Percentiles rank a stretch among this genome's conserved stretches.
These are phyloP conservation scores for Cryptoprocta ferox DNA, from an alignment of 2,797 vertebrate species.

Conservation along the genomic window DNA sequence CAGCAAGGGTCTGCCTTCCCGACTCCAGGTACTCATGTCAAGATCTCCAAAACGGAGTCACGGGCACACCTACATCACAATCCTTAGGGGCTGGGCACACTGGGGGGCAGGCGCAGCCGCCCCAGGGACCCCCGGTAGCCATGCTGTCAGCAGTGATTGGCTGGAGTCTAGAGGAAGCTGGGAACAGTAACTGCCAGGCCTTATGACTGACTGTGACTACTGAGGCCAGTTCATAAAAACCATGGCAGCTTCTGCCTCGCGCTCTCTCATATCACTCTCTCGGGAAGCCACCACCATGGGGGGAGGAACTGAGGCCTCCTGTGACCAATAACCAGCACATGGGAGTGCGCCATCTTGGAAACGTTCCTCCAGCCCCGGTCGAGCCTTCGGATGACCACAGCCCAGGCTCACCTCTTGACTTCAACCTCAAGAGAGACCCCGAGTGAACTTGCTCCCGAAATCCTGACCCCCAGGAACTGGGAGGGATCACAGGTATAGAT, in stretches of 20 bases:
- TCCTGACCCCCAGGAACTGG: not conserved
- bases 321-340: not conserved
- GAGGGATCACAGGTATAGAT: not conserved
- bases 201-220: not conserved
- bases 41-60: not conserved
- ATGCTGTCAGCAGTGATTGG: not conserved
- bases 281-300: rapidly evolving
- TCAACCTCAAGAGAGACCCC: not conserved
- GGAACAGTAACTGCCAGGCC: not conserved
- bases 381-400: not conserved
- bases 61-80: too few relatives aligned
- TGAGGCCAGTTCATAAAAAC: not conserved
- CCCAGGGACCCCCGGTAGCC: not conserved
- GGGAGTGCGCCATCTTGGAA: not conserved
- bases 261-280: not conserved
- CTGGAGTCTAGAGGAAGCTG: not conserved
- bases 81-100: not conserved
- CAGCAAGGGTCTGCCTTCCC: not conserved
- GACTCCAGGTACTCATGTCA: not conserved
- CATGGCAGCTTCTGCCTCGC: not conserved
- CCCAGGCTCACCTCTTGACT: not conserved
- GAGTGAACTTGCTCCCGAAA: not conserved
- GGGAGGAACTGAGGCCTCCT: not conserved
- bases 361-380: not conserved
- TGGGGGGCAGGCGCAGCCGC: not conserved